Evolutionary conservation across 2,797 vertebrate genomes (phyloP).

Genomic region (Neopelma chrysocephalum): DNA sequence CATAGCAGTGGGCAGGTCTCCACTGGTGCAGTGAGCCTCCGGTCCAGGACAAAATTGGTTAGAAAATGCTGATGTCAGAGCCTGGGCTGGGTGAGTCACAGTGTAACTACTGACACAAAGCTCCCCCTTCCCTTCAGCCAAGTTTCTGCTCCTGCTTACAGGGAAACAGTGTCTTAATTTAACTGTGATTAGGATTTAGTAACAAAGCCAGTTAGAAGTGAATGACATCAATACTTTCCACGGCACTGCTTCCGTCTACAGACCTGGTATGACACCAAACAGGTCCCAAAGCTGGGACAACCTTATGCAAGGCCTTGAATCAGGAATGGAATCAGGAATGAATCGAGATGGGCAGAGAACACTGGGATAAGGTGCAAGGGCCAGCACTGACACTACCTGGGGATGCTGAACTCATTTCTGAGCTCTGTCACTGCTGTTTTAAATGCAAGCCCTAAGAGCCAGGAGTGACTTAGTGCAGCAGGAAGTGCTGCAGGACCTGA

Average conservation of each 20-base stretch:
- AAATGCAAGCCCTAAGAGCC: not conserved
- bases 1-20: not conserved
- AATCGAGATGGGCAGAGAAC: not conserved
- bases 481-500: not conserved
- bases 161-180: not conserved
- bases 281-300: not conserved
- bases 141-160: not conserved
- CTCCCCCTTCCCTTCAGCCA: not conserved
- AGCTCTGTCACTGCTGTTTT: not conserved
- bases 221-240: not conserved
- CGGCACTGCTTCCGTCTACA: not conserved
- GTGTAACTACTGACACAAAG: not conserved
- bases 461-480: not conserved
- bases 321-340: not conserved
- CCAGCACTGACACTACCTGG: not conserved
- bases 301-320: not conserved
- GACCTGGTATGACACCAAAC: not conserved
- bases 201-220: not conserved
- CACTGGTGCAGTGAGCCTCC: accelerated
- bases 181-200: not conserved
- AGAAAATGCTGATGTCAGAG: not conserved
- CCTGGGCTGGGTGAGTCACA: not conserved
- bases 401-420: not conserved
- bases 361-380: not conserved
- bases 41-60: not conserved